These are phyloP conservation scores for Leptobrachium ailaonicum DNA, from an alignment of 2,113 vertebrate species.

Conservation along the genomic window DNA sequence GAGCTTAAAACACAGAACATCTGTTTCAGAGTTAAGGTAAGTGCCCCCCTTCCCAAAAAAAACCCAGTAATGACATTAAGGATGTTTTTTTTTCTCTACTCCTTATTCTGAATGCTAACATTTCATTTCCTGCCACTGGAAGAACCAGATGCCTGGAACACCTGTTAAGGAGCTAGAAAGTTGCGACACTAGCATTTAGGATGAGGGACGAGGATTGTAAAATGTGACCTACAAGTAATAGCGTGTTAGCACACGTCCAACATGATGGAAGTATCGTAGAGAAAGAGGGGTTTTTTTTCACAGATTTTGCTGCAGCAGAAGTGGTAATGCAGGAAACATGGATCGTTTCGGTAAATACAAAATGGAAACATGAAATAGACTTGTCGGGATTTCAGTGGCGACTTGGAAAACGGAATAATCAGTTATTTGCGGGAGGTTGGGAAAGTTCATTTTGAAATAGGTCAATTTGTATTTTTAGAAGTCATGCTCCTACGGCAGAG, in stretches of 20 bases:
- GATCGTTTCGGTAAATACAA: too few species aligned
- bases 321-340: too few species aligned
- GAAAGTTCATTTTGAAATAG: too few species aligned
- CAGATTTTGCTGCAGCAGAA: too few species aligned
- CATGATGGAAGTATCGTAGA: too few species aligned
- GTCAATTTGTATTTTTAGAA: too few species aligned
- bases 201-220: neutral
- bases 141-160: neutral
- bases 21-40: conserved; percentile 32
- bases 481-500: too few species aligned
- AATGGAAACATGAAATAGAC: too few species aligned
- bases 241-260: neutral
- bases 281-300: too few species aligned
- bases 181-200: neutral
- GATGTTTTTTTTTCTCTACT: neutral
- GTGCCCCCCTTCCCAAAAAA: conserved; percentile 1
- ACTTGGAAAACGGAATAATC: too few species aligned
- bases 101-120: neutral
- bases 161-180: neutral
- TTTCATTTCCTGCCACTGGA: neutral
- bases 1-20: conserved; percentile 19
- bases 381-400: too few species aligned
- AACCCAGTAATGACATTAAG: conserved; percentile 5
- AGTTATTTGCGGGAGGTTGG: too few species aligned
- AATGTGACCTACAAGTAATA: neutral